Evolutionary conservation across 2,797 vertebrate species (phyloP), one percentile per base, ranked within the genome.

Genomic region (Danio jaintianensis): DNA sequence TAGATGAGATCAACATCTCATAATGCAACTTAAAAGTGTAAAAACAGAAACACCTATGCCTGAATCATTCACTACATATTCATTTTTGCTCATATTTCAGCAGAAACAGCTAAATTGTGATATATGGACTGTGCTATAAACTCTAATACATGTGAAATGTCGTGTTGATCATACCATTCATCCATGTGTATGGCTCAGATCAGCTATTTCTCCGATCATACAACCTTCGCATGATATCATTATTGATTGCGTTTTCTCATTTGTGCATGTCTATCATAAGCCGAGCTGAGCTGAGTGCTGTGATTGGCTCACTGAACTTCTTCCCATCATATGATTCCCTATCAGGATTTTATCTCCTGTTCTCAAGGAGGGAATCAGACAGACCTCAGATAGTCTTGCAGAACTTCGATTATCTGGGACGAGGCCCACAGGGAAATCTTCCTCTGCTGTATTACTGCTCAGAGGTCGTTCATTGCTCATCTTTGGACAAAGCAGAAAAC

Each of bases 381-480:
- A 36, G 61, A 58, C 29, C 36, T 56, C n/a, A 82, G 72, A 83
- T 47, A 55, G 16, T 50, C 58, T 66, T 55, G 67, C 76, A 71
- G 75, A 81, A 80, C 59, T 82, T 80, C 45, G 78, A 75, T 81
- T 83, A 83, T 85, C 76, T 63, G 50, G 48, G 80, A 66, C 48
- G 20, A 1, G 48, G 73, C 62, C 81, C 76, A 22, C 69, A 47
- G 82, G 83, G 83, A 88, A 86, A 84, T 85, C 75, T 86, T 53
- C 38, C 43, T 70, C 52, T 29, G 43, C 78, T 56, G 76, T 81
- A 82, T 85, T 84, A 82, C 47, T 58, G 48, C 71, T 63, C 50
- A 45, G 74, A 78, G 13, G 42, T 20, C 12, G 15, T 52, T 79
- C 71, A 70, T 82, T 63, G 64, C 66, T 79, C 84, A 79, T 59